phyloP scores from a whole-genome alignment of 1,140 invertebrate species.

The Drosophila busckii region DNA sequence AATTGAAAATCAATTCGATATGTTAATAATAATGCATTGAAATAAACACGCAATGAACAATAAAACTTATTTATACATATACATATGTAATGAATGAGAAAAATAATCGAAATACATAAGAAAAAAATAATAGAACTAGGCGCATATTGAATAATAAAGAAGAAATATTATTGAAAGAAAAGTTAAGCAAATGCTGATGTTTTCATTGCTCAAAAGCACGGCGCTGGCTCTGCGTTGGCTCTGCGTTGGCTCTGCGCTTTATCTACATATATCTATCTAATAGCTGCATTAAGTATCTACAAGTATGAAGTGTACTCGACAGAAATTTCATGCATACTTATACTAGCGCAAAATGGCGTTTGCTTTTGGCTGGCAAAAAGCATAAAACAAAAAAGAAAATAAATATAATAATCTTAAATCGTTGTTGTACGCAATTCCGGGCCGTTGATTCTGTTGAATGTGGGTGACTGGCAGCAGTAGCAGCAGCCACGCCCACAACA shows the following conservation, averaged over 20 bases:
- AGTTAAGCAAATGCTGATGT: constrained; percentile 5
- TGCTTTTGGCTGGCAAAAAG: too few species aligned
- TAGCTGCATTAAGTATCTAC: too few species aligned
- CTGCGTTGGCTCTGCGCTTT: too few species aligned
- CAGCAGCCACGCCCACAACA: too few species aligned
- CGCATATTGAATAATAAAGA: constrained; percentile 74
- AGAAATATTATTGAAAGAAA: constrained; percentile 74
- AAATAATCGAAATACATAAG: constrained; percentile 59
- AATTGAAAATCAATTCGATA: constrained; percentile 11
- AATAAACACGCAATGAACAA: constrained; percentile 61
- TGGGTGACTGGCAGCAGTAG: constrained; percentile 12
- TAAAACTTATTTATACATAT: constrained; percentile 65
- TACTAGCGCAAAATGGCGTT: too few species aligned
- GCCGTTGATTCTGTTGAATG: constrained; percentile 37
- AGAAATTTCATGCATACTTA: too few species aligned
- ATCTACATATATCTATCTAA: too few species aligned
- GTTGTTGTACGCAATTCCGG: constrained; percentile 54
- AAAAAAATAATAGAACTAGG: constrained; percentile 66
- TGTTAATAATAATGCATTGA: constrained; percentile 43
- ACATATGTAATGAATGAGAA: constrained; percentile 62
- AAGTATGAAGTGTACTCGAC: too few species aligned
- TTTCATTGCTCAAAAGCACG: too few species aligned
- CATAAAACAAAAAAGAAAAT: constrained; percentile 1
- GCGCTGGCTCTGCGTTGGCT: too few species aligned
- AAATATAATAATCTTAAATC: constrained; percentile 21